Conservation (phyloP, 1,140 invertebrate species). For the Euglossa dilemma region DNA sequence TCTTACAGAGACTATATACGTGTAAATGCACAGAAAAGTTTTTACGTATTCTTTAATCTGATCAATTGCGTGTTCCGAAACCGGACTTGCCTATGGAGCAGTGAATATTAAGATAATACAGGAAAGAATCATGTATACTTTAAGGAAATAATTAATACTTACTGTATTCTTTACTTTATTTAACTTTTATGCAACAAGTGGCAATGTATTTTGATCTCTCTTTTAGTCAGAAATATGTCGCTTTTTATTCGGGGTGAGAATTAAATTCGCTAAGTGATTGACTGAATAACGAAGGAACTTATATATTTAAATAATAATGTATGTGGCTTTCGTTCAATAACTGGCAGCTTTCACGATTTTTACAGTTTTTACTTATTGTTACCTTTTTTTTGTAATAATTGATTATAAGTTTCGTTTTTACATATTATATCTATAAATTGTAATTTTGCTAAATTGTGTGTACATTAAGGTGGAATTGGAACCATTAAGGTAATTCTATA, state of each 20-base stretch:
- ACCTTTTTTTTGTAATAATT: slow-evolving; percentile 66
- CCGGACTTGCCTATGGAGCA: slow-evolving; percentile 75
- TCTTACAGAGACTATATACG: slow-evolving; percentile 34
- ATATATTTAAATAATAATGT: slow-evolving; percentile 59
- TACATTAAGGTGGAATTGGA: slow-evolving; percentile 48
- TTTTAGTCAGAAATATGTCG: slow-evolving; percentile 85
- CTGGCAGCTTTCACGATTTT: slow-evolving; percentile 81
- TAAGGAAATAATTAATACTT: slow-evolving; percentile 80
- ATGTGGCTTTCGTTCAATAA: slow-evolving; percentile 66
- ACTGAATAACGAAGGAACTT: slow-evolving; percentile 70
- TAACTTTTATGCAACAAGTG: slow-evolving; percentile 85
- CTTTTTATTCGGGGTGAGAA: slow-evolving; percentile 79
- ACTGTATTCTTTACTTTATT: slow-evolving; percentile 81
- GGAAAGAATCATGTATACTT: slow-evolving; percentile 75
- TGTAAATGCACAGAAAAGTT: slow-evolving; percentile 50
- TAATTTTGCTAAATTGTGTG: slow-evolving; percentile 60
- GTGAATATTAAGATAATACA: slow-evolving; percentile 71
- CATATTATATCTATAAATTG: slow-evolving; percentile 54
- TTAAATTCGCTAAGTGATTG: slow-evolving; percentile 74
- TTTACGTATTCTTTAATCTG: slow-evolving; percentile 67
- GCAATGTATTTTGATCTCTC: slow-evolving; percentile 89
- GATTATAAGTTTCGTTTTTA: slow-evolving; percentile 53
- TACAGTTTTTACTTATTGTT: slow-evolving; percentile 78
- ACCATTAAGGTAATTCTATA: slow-evolving; percentile 42
- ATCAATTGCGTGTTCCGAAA: slow-evolving; percentile 73